Conservation (phyloP, 2,888 invertebrate genomes). For the Rhingia campestris region DNA sequence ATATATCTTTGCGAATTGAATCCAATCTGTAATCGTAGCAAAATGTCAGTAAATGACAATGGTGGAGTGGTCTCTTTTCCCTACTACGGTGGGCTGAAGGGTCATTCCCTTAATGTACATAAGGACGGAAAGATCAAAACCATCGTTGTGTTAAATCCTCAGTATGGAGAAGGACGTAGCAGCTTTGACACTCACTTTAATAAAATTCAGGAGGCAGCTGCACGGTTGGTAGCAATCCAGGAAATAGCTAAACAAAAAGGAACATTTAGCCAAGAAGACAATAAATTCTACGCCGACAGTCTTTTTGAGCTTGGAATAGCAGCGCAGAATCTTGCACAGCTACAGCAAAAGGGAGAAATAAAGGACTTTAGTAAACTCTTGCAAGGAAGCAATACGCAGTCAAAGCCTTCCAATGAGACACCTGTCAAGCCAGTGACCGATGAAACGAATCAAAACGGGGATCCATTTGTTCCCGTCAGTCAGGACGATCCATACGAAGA, state of each 20-base stretch:
- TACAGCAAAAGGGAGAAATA: constrained; percentile 84
- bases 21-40: constrained; percentile 61
- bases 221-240: constrained; percentile 85
- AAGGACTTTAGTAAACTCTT: constrained; percentile 84
- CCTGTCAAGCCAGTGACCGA: constrained; percentile 20
- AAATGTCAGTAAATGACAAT: constrained; percentile 36
- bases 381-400: constrained; percentile 76
- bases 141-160: constrained; percentile 49
- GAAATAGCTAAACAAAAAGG: constrained; percentile 86
- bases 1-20: constrained; percentile 47
- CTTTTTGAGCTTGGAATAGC: constrained; percentile 85
- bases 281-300: constrained; percentile 85
- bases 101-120: constrained; percentile 84
- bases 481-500: constrained; percentile 81
- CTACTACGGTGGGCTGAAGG: constrained; percentile 89
- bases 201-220: constrained; percentile 85
- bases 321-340: constrained; percentile 84
- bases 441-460: constrained; percentile 25
- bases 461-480: constrained; percentile 23
- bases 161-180: constrained; percentile 56
- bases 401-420: constrained; percentile 16
- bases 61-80: constrained; percentile 82
- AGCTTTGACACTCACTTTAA: constrained; percentile 84
- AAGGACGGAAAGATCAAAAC: constrained; percentile 76
- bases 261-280: constrained; percentile 84